These are phyloP conservation scores for Apamea sordens DNA, from an alignment of 2,888 invertebrate genomes.

Conservation along the genomic window DNA sequence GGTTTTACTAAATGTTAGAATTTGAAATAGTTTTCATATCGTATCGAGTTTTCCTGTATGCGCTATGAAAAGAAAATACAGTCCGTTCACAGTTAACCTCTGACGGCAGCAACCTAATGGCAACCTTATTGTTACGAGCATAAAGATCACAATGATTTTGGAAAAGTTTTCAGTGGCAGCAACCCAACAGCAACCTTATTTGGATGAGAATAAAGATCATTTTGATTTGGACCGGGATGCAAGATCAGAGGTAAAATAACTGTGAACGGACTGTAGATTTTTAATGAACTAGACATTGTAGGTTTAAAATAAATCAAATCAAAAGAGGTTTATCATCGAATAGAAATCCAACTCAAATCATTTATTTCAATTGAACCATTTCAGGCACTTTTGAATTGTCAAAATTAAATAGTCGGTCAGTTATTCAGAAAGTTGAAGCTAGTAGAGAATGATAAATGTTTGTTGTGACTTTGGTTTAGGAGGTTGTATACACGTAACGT, in stretches of 20 bases:
- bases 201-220: background rate
- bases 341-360: background rate
- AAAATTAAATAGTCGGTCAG: too few relatives aligned
- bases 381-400: too few relatives aligned
- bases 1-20: background rate
- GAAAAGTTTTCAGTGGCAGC: background rate
- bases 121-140: background rate
- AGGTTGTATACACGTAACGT: constrained; percentile 34
- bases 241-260: background rate
- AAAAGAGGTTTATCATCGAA: constrained; percentile 4
- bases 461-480: constrained; percentile 46
- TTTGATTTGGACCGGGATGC: background rate
- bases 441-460: constrained; percentile 40
- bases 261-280: background rate
- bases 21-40: too few relatives aligned
- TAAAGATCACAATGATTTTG: background rate
- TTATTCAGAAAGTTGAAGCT: too few relatives aligned
- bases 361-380: too few relatives aligned
- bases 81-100: background rate
- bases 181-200: background rate
- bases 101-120: background rate
- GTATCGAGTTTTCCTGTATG: background rate
- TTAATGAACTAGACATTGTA: background rate
- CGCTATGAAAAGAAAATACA: background rate
- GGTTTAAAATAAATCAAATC: background rate